These are phyloP conservation scores for Ypsolopha scabrella DNA, from an alignment of 2,888 invertebrate species.

Conservation along the genomic window DNA sequence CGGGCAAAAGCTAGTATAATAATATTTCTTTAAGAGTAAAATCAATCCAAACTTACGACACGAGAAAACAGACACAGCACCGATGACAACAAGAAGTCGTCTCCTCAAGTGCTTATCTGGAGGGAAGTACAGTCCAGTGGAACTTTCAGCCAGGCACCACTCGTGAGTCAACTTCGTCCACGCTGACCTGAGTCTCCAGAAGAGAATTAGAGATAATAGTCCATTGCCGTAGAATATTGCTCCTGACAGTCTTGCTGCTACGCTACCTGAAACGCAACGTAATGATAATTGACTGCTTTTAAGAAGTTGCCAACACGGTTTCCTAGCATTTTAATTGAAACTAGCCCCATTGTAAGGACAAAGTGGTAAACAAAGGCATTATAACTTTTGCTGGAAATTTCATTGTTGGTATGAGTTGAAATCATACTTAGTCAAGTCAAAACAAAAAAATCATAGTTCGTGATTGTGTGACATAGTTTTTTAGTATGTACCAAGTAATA, in stretches of 20 bases:
- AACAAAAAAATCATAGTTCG: too few relatives aligned
- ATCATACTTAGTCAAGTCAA: too few relatives aligned
- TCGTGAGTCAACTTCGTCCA: slow-evolving; percentile 31
- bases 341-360: neutral
- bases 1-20: too few relatives aligned
- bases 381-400: too few relatives aligned
- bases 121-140: slow-evolving; percentile 21
- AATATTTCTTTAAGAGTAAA: too few relatives aligned
- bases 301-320: neutral
- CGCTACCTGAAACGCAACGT: slow-evolving; percentile 23
- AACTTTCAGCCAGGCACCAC: slow-evolving; percentile 33
- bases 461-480: too few relatives aligned
- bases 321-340: neutral
- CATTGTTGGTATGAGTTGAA: too few relatives aligned
- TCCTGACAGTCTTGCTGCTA: slow-evolving; percentile 41
- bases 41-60: slow-evolving; percentile 19
- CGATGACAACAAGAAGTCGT: slow-evolving; percentile 20
- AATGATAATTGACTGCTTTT: neutral
- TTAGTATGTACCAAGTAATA: too few relatives aligned
- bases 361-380: too few relatives aligned
- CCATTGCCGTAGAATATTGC: slow-evolving; percentile 69
- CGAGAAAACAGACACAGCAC: slow-evolving; percentile 20
- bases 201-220: slow-evolving; percentile 58
- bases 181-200: slow-evolving; percentile 43
- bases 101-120: slow-evolving; percentile 23